These are phyloP conservation scores for Brachypteracias leptosomus DNA, from an alignment of 2,113 vertebrate species.

Conservation along the genomic window DNA sequence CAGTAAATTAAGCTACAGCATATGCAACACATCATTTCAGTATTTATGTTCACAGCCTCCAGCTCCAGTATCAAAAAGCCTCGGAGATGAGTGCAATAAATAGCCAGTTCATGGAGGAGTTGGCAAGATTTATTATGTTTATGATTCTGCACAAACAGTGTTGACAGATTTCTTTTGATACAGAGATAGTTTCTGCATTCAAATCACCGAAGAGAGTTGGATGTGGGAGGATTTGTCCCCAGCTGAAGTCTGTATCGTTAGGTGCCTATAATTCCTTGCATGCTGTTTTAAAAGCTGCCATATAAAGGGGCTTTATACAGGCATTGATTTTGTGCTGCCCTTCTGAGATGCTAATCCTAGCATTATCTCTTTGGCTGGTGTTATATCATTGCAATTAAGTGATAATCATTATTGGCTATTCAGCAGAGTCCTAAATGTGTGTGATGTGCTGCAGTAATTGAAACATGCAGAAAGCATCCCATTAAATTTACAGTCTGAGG, in stretches of 20 bases:
- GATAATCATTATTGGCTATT: neutral
- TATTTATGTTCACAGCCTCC: conserved; percentile 55
- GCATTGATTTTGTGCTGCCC: neutral
- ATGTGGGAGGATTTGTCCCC: neutral
- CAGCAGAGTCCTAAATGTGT: neutral
- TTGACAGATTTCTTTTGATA: conserved; percentile 45
- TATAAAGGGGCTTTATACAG: neutral
- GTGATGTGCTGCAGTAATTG: neutral
- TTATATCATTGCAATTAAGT: neutral
- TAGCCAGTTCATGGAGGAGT: conserved; percentile 9
- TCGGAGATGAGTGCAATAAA: conserved; percentile 31
- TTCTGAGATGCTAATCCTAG: neutral
- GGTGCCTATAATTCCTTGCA: neutral
- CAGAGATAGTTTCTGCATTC: neutral
- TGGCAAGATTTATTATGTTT: conserved; percentile 59
- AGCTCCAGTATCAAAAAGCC: conserved; percentile 25
- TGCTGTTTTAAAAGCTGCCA: neutral
- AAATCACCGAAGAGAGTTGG: neutral
- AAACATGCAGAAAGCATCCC: neutral
- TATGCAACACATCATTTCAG: conserved; percentile 44
- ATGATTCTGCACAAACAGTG: conserved; percentile 12
- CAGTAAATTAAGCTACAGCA: neutral
- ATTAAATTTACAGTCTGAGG: neutral
- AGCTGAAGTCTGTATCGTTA: neutral
- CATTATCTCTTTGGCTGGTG: neutral